Base-by-base conservation (phyloP, 2,113 vertebrate genomes). In the Pluvianellus socialis region DNA sequence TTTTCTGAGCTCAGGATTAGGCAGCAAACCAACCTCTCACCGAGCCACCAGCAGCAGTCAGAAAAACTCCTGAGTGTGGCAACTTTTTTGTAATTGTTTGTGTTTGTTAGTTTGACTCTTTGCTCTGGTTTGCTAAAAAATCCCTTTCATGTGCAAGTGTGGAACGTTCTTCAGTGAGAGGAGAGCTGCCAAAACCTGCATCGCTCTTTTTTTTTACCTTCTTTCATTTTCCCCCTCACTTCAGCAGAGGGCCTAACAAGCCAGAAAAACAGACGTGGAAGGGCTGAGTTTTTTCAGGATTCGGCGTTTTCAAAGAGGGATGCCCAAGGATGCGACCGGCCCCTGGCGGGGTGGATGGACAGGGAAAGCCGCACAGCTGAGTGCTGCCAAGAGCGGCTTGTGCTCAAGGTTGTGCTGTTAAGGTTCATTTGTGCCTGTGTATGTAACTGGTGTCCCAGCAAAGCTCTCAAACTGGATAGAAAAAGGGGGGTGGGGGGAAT, bases 151-250 rank as follows among this genome's bases (percentile, higher is more conserved):
- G 74, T 86, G 38, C 82, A 85, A 75, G 63, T 4, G 4, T 62
- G 30, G 77, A 93, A 79, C 73, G 58, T 38, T 70, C 40, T 77
- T 83, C 91, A 79, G 58, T 10, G 49, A 86, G 35, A 67, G 62
- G 61, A 90, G 38, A 55, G 84, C 44, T 94, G 96, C 93, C 91
- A 86, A 91, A 76, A 65, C 62, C 90, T 50, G 75, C 88, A 76
- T 79, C 42, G 22, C 75, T 28, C 53, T 83, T 70, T 14, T 62
- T 38, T 38, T 38, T 4, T 21, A 42, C 59, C 63, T 67, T 30
- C 71, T 88, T 94, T 88, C 68, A 52, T 52, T 40, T 65, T 38
- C 4, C 22, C 53, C 55, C 59, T 42, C 4, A 26, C 74, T 80
- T 76, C 61, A 70, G 82, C 79, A 17, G 65, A 80, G 90, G 79